These are phyloP conservation scores for Orthosia gracilis DNA, from an alignment of 2,888 invertebrate genomes.

Conservation along the genomic window DNA sequence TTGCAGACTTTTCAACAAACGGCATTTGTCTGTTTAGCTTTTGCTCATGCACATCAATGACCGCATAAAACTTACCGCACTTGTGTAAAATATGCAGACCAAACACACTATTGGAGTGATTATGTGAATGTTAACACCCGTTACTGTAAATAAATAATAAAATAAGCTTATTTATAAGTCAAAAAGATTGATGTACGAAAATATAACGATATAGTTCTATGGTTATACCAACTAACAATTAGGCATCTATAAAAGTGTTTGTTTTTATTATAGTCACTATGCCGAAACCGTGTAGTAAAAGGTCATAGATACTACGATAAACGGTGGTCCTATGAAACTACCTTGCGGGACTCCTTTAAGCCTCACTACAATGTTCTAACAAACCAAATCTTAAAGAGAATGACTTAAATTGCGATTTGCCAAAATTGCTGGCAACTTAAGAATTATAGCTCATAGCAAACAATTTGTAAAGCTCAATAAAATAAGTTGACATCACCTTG, in stretches of 20 bases:
- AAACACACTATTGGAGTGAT: slow-evolving; percentile 95
- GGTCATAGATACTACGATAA: neutral
- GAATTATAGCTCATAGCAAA: too few relatives aligned
- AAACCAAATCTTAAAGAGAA: neutral
- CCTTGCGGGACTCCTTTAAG: slow-evolving; percentile 12
- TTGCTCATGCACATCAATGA: neutral
- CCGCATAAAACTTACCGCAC: slow-evolving; percentile 92
- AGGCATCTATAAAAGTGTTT: too few relatives aligned
- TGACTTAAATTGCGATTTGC: neutral
- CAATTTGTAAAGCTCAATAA: neutral
- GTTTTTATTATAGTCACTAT: too few relatives aligned
- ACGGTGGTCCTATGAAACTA: neutral
- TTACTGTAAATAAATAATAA: slow-evolving; percentile 91
- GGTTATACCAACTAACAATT: neutral
- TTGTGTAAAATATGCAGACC: slow-evolving; percentile 97
- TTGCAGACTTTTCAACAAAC: neutral
- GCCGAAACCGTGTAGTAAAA: neutral
- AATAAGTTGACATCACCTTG: slow-evolving; percentile 91
- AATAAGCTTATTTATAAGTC: neutral
- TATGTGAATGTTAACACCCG: slow-evolving; percentile 95
- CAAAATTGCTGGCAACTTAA: neutral
- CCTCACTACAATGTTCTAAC: neutral
- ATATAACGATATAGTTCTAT: neutral
- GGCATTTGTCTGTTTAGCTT: neutral
- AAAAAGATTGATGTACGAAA: neutral